A percentile compares a stretch with the other conserved stretches of the same genome.
These are phyloP conservation scores for Chionomys nivalis DNA, from an alignment of 2,113 vertebrate species.

Conservation along the genomic window DNA sequence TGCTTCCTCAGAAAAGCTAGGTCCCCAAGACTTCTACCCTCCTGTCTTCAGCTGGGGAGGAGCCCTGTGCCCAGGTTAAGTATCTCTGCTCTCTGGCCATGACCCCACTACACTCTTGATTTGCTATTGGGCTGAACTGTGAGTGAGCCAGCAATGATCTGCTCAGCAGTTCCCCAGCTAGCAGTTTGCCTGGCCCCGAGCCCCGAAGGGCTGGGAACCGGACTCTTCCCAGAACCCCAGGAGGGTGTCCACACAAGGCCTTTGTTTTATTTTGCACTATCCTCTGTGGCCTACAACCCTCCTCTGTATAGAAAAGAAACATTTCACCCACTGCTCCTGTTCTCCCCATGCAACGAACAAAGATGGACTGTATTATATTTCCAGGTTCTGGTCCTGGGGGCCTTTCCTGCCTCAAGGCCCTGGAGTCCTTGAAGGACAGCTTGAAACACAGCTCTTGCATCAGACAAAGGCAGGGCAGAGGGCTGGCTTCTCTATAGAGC, in stretches of 20 bases:
- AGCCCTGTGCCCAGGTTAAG: accelerated
- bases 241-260: not conserved
- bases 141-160: not conserved
- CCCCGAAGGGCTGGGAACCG: not conserved
- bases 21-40: not conserved
- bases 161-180: not conserved
- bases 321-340: not conserved
- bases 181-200: not conserved
- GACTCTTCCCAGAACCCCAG: constrained; percentile 38
- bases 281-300: not conserved
- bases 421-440: not conserved
- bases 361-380: constrained; percentile 41
- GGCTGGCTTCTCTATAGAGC: not conserved
- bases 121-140: accelerated
- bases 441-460: not conserved
- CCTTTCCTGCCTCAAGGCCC: not conserved
- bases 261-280: constrained; percentile 13
- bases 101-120: accelerated
- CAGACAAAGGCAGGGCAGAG: not conserved
- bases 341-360: not conserved
- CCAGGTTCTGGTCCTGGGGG: not conserved
- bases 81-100: not conserved
- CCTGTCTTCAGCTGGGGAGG: too few relatives aligned
- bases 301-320: constrained; percentile 32
- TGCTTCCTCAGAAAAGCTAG: not conserved